Evolutionary conservation across 2,888 invertebrate genomes (phyloP).

Genomic region (Troides aeacus): DNA sequence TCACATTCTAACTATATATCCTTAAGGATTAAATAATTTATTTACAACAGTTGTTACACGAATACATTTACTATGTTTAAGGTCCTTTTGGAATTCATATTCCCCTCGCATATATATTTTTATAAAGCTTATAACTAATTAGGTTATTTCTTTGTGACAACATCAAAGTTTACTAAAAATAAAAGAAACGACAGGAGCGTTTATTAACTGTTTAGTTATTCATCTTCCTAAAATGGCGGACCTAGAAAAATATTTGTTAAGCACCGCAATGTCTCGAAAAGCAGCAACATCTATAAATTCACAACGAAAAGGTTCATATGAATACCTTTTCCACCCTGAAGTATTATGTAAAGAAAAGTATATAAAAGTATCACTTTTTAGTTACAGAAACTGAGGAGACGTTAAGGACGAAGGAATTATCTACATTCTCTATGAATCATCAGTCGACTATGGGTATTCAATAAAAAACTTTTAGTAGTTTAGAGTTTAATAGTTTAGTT

Average conservation of each 20-base stretch:
- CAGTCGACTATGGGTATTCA: constrained; percentile 9
- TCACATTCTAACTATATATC: background rate
- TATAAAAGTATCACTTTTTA: background rate
- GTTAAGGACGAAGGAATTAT: background rate
- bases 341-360: no score
- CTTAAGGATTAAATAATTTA: background rate
- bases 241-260: background rate
- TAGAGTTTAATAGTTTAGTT: background rate
- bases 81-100: no score
- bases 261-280: background rate
- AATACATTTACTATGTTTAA: background rate
- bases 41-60: background rate
- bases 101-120: no score
- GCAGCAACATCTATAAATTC: no score
- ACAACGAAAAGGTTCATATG: no score
- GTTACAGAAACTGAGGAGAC: constrained; percentile 6
- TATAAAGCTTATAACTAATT: no score
- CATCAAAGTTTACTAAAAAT: no score
- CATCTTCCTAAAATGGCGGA: background rate
- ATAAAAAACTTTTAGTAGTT: background rate
- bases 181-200: background rate
- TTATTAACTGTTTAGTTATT: background rate
- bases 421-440: background rate
- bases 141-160: no score
- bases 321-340: no score